phyloP scores from a whole-genome alignment of 2,888 invertebrate species.

The Lepidochitona cinerea region DNA sequence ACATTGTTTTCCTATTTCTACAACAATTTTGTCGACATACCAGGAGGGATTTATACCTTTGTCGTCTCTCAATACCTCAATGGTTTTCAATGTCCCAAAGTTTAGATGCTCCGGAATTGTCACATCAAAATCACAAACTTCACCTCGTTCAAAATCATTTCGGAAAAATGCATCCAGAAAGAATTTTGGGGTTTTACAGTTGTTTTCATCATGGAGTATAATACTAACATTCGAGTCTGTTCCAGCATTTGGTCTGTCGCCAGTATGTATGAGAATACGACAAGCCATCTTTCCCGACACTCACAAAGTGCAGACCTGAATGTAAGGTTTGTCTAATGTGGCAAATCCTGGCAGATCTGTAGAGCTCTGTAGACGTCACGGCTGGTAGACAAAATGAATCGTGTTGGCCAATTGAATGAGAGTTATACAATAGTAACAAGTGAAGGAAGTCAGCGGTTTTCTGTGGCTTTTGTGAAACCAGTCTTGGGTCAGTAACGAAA shows the following conservation, averaged over 20 bases:
- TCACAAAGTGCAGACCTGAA: too few species aligned
- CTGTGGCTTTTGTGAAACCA: too few species aligned
- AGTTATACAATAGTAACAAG: too few species aligned
- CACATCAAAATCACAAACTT: not conserved
- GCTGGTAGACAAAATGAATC: too few species aligned
- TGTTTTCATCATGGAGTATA: constrained; percentile 60
- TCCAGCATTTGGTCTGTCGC: constrained; percentile 63
- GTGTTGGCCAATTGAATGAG: too few species aligned
- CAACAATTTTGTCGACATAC: constrained; percentile 49
- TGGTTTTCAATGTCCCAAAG: constrained; percentile 18
- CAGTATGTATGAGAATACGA: too few species aligned
- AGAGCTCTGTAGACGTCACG: too few species aligned
- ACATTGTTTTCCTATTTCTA: constrained; percentile 31
- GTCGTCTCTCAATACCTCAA: constrained; percentile 64
- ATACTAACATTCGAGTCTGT: constrained; percentile 66
- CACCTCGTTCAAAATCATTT: constrained; percentile 29
- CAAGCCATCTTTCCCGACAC: too few species aligned
- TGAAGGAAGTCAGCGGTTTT: too few species aligned
- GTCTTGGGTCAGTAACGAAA: too few species aligned
- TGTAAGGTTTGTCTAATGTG: too few species aligned
- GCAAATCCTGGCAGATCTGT: too few species aligned
- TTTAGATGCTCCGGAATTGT: constrained; percentile 24
- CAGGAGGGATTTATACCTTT: constrained; percentile 61
- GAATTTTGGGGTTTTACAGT: constrained; percentile 45
- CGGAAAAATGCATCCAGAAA: constrained; percentile 54